Percentiles rank a stretch among this genome's conserved stretches.
Conservation (phyloP, 2,888 invertebrate genomes). For the Philopedon plagiatum region DNA sequence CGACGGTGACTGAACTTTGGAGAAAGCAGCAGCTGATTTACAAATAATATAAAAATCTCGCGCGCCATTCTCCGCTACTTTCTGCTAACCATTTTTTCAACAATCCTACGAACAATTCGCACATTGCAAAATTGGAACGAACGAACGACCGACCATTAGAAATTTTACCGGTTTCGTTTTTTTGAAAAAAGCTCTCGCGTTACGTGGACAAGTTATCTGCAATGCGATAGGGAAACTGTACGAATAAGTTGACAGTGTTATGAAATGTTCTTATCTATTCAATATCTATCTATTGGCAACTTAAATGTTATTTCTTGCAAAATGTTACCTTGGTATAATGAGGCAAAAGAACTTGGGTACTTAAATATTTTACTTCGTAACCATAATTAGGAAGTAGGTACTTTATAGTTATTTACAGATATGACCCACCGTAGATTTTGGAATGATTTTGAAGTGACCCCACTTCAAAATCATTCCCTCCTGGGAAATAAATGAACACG, state of each 20-base stretch:
- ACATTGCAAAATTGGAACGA: slow-evolving; percentile 41
- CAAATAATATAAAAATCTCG: slow-evolving; percentile 31
- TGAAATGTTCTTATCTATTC: slow-evolving; percentile 33
- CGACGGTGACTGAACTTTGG: slow-evolving; percentile 39
- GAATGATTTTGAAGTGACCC: too few relatives aligned
- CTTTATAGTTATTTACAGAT: too few relatives aligned
- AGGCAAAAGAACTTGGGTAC: too few relatives aligned
- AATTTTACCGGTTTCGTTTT: slow-evolving; percentile 37
- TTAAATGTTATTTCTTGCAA: slow-evolving; percentile 26
- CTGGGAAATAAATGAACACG: too few relatives aligned
- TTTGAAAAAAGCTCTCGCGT: background rate
- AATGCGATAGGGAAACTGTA: slow-evolving; percentile 16
- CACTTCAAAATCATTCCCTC: too few relatives aligned
- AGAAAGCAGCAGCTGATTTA: slow-evolving; percentile 38
- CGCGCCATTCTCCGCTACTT: slow-evolving; percentile 36
- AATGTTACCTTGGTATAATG: background rate
- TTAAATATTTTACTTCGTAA: too few relatives aligned
- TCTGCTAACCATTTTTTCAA: slow-evolving; percentile 29
- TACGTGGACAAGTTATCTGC: slow-evolving; percentile 18
- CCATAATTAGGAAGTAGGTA: too few relatives aligned
- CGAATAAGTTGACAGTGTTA: slow-evolving; percentile 22
- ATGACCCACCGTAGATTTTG: too few relatives aligned
- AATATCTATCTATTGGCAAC: slow-evolving; percentile 25
- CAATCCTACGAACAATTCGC: slow-evolving; percentile 5
- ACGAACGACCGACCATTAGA: slow-evolving; percentile 26